Evolutionary conservation across 2,797 vertebrate species (phyloP).

Genomic region (Petrocephalus schoutedeni): DNA sequence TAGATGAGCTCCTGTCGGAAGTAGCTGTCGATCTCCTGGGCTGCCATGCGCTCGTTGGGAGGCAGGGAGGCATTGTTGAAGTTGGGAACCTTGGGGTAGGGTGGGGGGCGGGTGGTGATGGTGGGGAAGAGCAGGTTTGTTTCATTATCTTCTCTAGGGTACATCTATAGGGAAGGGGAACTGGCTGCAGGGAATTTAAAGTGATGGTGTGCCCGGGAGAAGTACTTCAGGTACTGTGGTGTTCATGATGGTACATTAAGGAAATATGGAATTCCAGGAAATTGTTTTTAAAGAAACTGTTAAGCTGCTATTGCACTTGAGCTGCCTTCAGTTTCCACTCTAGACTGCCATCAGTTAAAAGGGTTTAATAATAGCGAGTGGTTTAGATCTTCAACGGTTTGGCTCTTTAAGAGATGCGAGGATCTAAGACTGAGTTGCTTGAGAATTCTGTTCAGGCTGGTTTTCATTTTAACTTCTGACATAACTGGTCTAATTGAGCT

Average conservation of each 20-base stretch:
- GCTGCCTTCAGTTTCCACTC: background rate
- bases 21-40: constrained; percentile 83
- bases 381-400: background rate
- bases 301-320: background rate
- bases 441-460: background rate
- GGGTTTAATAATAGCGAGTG: background rate
- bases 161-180: background rate
- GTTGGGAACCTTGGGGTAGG: constrained; percentile 67
- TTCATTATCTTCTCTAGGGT: background rate
- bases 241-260: background rate
- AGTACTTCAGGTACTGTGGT: background rate
- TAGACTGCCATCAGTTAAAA: background rate
- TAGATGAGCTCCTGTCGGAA: constrained; percentile 83
- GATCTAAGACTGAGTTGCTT: background rate
- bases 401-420: background rate
- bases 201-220: background rate
- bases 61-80: constrained; percentile 77
- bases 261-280: background rate
- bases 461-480: background rate
- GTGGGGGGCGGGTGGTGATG: background rate
- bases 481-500: background rate
- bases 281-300: background rate
- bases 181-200: background rate
- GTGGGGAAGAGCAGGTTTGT: background rate
- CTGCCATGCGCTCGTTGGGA: constrained; percentile 70